These are phyloP conservation scores for Pristionchus pacificus DNA, from an alignment of 1,140 invertebrate genomes.

Conservation along the genomic window DNA sequence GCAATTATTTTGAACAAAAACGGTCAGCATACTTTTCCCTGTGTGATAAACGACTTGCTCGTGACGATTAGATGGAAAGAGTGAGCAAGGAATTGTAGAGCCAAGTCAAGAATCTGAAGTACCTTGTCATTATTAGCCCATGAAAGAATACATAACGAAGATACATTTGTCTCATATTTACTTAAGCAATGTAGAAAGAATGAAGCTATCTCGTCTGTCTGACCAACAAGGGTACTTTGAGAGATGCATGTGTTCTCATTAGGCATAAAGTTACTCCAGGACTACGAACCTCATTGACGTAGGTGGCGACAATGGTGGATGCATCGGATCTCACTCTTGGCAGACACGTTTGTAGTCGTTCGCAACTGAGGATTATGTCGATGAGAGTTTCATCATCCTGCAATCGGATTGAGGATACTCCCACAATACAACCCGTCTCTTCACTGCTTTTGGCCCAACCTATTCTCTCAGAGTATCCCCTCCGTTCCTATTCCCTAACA, in stretches of 20 bases:
- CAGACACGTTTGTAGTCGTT: conserved; percentile 45
- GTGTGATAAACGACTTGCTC: conserved; percentile 44
- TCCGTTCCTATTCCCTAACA: no score
- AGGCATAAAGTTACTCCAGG: no score
- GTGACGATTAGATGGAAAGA: conserved; percentile 46
- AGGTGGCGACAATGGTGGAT: conserved; percentile 15
- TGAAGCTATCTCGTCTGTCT: no score
- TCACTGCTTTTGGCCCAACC: no score
- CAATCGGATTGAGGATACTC: neutral
- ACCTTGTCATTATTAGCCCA: no score
- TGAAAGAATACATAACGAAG: no score
- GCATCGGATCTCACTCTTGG: conserved; percentile 41
- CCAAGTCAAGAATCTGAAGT: conserved; percentile 45
- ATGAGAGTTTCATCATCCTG: conserved; percentile 49
- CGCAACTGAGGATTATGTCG: conserved; percentile 50
- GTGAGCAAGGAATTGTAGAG: conserved; percentile 45
- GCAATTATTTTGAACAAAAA: conserved; percentile 16
- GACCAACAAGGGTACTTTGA: no score
- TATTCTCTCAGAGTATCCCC: no score
- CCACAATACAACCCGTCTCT: no score
- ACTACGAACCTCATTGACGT: conserved; percentile 1
- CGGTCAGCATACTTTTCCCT: conserved; percentile 41
- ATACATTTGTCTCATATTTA: no score
- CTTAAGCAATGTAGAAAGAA: no score
- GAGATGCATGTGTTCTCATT: no score